Percentiles rank a stretch among this genome's conserved stretches.
Conservation (phyloP, 2,888 invertebrate genomes). For the Anoncus sp. region DNA sequence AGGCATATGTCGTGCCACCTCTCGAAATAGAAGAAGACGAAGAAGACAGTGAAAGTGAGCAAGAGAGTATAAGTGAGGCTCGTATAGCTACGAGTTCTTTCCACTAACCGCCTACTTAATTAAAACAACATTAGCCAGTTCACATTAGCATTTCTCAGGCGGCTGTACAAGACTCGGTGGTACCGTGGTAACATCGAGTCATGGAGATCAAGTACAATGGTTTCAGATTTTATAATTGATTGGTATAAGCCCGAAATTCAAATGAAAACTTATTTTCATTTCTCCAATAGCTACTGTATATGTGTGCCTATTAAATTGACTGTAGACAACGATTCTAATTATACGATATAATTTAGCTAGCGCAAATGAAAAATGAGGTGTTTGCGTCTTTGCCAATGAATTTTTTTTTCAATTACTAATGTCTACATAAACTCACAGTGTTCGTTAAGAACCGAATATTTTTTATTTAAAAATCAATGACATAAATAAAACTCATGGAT, state of each 20-base stretch:
- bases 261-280: neutral
- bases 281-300: neutral
- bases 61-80: conserved; percentile 57
- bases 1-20: conserved; percentile 79
- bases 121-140: conserved; percentile 81
- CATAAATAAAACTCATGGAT: neutral
- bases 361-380: neutral
- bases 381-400: too few relatives aligned
- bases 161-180: conserved; percentile 9
- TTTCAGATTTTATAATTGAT: neutral
- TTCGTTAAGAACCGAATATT: neutral
- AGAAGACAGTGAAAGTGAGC: conserved; percentile 63
- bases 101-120: conserved; percentile 82
- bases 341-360: neutral
- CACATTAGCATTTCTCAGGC: conserved; percentile 44
- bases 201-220: conserved; percentile 24
- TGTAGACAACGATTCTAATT: neutral
- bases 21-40: conserved; percentile 77
- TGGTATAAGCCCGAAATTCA: neutral
- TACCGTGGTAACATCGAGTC: conserved; percentile 9
- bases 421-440: neutral
- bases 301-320: neutral
- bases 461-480: neutral
- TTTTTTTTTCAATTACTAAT: neutral
- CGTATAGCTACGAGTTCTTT: conserved; percentile 59